Percentiles rank a stretch among this genome's conserved stretches.
Conservation (phyloP, 1,140 invertebrate genomes). For the Drosophila subobscura region DNA sequence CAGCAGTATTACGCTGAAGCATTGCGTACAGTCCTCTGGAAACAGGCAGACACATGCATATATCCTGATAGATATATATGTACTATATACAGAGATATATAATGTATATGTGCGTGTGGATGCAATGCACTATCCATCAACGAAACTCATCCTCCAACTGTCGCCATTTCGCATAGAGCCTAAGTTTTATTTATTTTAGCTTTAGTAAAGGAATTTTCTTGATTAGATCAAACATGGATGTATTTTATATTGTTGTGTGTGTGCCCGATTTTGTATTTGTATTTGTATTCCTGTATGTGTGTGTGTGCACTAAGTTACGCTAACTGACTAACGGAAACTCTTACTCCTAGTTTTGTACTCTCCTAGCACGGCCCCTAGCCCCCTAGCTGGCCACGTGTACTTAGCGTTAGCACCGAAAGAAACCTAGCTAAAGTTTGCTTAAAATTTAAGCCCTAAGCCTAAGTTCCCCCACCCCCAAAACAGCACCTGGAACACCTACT, state of each 20-base stretch:
- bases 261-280: slow-evolving; percentile 57
- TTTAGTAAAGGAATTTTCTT: slow-evolving; percentile 44
- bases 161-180: slow-evolving; percentile 66
- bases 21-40: slow-evolving; percentile 30
- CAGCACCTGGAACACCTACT: slow-evolving; percentile 14
- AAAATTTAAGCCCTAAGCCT: slow-evolving; percentile 65
- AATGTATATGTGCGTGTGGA: background rate
- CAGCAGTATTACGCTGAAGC: slow-evolving; percentile 54
- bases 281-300: slow-evolving; percentile 58
- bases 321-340: slow-evolving; percentile 28
- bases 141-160: slow-evolving; percentile 38
- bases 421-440: slow-evolving; percentile 66
- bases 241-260: slow-evolving; percentile 41
- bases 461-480: too few relatives aligned
- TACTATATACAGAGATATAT: slow-evolving; percentile 7
- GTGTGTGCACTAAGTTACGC: slow-evolving; percentile 47
- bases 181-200: slow-evolving; percentile 80
- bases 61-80: slow-evolving; percentile 10
- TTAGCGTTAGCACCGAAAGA: slow-evolving; percentile 35
- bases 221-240: background rate
- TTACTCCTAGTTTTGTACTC: slow-evolving; percentile 25
- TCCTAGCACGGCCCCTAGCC: background rate
- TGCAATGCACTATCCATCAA: slow-evolving; percentile 3
- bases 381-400: slow-evolving; percentile 38
- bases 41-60: slow-evolving; percentile 30